Conservation (phyloP, 1,140 invertebrate genomes). For the Pissodes strobi region DNA sequence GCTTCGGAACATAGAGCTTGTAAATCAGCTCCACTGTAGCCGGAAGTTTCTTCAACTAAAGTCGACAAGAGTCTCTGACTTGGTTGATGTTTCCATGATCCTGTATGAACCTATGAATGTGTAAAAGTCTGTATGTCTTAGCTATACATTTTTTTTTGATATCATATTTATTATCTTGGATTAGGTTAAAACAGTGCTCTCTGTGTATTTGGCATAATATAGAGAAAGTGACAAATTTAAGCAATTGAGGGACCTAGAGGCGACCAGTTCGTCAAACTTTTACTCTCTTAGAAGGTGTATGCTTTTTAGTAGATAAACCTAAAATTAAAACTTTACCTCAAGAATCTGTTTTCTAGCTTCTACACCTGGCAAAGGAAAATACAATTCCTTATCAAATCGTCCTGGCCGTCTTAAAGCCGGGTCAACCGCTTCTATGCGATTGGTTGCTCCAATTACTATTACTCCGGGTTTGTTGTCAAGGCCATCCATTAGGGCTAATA, state of each 20-base stretch:
- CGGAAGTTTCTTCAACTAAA: conserved; percentile 76
- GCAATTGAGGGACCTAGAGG: no score
- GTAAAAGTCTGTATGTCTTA: no score
- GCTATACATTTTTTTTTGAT: no score
- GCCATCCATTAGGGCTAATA: conserved; percentile 89
- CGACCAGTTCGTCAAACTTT: no score
- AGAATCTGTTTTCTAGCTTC: conserved; percentile 58
- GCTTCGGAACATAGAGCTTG: conserved; percentile 85
- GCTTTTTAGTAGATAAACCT: background rate
- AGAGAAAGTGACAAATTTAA: no score
- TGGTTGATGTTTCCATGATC: conserved; percentile 54
- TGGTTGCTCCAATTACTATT: conserved; percentile 84
- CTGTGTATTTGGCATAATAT: no score
- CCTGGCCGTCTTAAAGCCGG: conserved; percentile 79
- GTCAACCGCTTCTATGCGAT: conserved; percentile 81
- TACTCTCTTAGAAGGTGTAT: no score
- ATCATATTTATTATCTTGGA: no score
- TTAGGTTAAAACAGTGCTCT: no score
- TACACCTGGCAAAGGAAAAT: conserved; percentile 68
- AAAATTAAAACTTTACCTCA: conserved; percentile 34
- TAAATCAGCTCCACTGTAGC: conserved; percentile 91
- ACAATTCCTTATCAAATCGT: conserved; percentile 82
- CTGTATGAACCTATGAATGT: conserved; percentile 44
- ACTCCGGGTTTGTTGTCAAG: conserved; percentile 69
- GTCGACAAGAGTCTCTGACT: conserved; percentile 60